Evolutionary conservation across 2,113 vertebrate genomes (phyloP).

Genomic region (Pterophyllum scalare): DNA sequence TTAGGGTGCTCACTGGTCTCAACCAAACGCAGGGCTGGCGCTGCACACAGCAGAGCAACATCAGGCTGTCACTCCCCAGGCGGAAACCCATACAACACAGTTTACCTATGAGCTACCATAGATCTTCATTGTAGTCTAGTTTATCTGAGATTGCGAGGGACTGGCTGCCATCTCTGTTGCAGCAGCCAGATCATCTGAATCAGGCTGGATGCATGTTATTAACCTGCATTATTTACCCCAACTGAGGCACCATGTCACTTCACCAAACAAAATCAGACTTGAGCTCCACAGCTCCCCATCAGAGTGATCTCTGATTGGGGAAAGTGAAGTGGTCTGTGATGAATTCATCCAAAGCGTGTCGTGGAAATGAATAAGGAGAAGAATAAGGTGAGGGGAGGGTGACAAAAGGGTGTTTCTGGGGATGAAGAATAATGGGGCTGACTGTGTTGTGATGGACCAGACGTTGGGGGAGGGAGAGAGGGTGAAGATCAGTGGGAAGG

Average conservation of each 20-base stretch:
- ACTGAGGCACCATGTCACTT: not conserved
- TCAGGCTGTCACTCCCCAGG: conserved; percentile 13
- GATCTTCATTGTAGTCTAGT: conserved; percentile 41
- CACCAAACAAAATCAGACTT: conserved; percentile 4
- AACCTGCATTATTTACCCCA: conserved; percentile 31
- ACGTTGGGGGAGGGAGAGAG: not conserved
- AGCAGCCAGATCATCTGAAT: conserved; percentile 32
- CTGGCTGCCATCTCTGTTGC: not conserved
- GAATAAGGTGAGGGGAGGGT: conserved; percentile 34
- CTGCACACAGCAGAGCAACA: conserved; percentile 15
- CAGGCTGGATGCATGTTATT: conserved; percentile 46
- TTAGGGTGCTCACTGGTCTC: conserved; percentile 52
- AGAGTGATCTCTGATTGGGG: conserved; percentile 21
- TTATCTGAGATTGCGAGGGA: conserved; percentile 32
- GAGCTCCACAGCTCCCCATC: conserved; percentile 5
- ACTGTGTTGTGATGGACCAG: conserved; percentile 42
- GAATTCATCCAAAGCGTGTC: conserved; percentile 54
- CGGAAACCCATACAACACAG: not conserved
- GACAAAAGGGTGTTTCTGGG: conserved; percentile 31
- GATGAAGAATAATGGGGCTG: conserved; percentile 54
- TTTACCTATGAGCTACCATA: not conserved
- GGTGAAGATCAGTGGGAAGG: not conserved
- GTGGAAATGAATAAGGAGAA: conserved; percentile 49
- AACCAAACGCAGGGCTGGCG: conserved; percentile 44
- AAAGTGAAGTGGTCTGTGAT: conserved; percentile 37